Evolutionary conservation across 2,797 vertebrate species (phyloP).

Genomic region (Eutrigla gurnardus): DNA sequence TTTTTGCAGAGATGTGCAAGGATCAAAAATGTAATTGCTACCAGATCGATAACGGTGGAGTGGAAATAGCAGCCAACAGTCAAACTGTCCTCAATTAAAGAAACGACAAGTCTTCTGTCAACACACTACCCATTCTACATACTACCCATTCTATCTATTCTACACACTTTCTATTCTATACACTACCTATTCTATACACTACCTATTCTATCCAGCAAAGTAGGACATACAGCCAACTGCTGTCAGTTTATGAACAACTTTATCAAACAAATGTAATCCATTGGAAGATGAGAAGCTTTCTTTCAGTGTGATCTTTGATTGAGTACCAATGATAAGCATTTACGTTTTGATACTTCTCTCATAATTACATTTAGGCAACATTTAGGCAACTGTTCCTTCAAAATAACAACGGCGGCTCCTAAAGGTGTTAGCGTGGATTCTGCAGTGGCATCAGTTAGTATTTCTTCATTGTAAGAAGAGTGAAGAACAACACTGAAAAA

Average conservation of each 20-base stretch:
- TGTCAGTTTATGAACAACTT: not conserved
- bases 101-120: constrained; percentile 6
- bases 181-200: too few relatives aligned
- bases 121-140: not conserved
- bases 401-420: not conserved
- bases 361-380: not conserved
- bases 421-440: not conserved
- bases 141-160: too few relatives aligned
- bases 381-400: not conserved
- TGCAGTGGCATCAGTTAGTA: not conserved
- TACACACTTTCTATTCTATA: too few relatives aligned
- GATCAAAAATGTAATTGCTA: constrained; percentile 31
- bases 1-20: constrained; percentile 44
- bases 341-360: not conserved
- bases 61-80: constrained; percentile 9
- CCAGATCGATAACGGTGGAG: constrained; percentile 42
- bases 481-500: not conserved
- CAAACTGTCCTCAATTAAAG: constrained; percentile 13
- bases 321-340: not conserved
- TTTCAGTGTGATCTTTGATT: not conserved
- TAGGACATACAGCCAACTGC: not conserved
- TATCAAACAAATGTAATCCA: not conserved
- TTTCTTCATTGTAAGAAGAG: not conserved
- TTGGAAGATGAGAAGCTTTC: not conserved
- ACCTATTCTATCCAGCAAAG: not conserved